Conservation (phyloP, 2,888 invertebrate species). For the Acronicta aceris region DNA sequence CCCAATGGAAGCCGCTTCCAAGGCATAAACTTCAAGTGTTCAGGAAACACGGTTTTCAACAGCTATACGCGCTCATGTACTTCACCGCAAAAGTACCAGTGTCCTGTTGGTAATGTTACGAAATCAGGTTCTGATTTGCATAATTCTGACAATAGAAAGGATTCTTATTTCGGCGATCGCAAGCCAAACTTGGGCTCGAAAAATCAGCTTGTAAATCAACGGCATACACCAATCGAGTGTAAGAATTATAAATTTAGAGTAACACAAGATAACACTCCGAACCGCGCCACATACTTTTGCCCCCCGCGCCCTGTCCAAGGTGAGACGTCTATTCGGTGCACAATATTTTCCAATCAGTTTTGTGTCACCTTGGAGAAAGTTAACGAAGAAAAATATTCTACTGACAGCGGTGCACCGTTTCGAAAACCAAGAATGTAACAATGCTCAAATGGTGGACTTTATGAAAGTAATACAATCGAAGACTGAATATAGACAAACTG, state of each 20-base stretch:
- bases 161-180: constrained; percentile 44
- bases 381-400: constrained; percentile 76
- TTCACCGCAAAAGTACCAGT: constrained; percentile 77
- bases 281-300: constrained; percentile 79
- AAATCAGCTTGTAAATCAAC: constrained; percentile 32
- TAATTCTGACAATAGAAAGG: constrained; percentile 63
- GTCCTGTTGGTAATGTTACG: constrained; percentile 70
- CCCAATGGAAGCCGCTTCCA: constrained; percentile 81
- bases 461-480: constrained; percentile 15
- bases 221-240: constrained; percentile 75
- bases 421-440: constrained; percentile 71
- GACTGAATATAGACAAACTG: constrained; percentile 28
- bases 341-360: constrained; percentile 83
- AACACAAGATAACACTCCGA: constrained; percentile 72
- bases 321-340: constrained; percentile 73
- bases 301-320: constrained; percentile 76
- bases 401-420: constrained; percentile 67
- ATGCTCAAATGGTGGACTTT: neutral
- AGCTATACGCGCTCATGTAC: constrained; percentile 80
- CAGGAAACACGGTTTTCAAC: constrained; percentile 82
- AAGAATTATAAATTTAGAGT: constrained; percentile 83
- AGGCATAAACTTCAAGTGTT: constrained; percentile 83
- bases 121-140: constrained; percentile 63
- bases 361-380: constrained; percentile 80
- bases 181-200: constrained; percentile 33